These are phyloP conservation scores for Crocuta crocuta DNA, from an alignment of 2,113 vertebrate genomes.

Conservation along the genomic window DNA sequence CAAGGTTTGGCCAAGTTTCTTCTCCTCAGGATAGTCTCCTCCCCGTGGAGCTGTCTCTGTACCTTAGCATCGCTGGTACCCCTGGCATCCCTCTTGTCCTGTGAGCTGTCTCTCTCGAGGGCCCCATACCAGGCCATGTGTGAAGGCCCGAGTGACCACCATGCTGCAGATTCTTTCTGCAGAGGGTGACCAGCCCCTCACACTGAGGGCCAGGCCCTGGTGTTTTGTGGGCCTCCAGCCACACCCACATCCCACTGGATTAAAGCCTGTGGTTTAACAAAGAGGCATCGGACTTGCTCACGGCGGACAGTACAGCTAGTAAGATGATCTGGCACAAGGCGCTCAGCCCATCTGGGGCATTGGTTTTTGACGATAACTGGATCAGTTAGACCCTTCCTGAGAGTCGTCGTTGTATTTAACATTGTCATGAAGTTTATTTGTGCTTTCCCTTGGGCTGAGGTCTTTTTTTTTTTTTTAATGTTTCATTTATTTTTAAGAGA, in stretches of 20 bases:
- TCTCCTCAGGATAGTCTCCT: neutral
- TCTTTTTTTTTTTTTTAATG: neutral
- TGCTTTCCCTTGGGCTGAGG: neutral
- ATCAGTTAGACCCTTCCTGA: neutral
- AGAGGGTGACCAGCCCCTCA: too few species aligned
- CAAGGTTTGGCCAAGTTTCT: neutral
- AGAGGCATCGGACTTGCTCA: neutral
- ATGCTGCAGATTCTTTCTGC: neutral
- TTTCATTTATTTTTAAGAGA: too few species aligned
- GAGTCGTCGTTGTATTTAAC: neutral
- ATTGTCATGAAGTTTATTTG: neutral
- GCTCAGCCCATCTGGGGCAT: neutral
- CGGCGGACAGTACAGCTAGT: too few species aligned
- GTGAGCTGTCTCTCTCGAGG: neutral
- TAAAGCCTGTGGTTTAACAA: neutral
- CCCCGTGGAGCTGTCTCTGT: neutral
- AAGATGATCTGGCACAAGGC: neutral
- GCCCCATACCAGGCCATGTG: rapidly evolving
- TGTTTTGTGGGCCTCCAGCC: neutral
- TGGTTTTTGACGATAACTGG: neutral
- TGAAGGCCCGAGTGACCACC: neutral
- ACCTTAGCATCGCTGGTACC: neutral
- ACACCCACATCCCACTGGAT: rapidly evolving
- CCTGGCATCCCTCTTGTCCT: neutral
- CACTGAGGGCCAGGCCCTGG: neutral